Conservation (phyloP, 2,888 invertebrate species). For the Beris chalybata region DNA sequence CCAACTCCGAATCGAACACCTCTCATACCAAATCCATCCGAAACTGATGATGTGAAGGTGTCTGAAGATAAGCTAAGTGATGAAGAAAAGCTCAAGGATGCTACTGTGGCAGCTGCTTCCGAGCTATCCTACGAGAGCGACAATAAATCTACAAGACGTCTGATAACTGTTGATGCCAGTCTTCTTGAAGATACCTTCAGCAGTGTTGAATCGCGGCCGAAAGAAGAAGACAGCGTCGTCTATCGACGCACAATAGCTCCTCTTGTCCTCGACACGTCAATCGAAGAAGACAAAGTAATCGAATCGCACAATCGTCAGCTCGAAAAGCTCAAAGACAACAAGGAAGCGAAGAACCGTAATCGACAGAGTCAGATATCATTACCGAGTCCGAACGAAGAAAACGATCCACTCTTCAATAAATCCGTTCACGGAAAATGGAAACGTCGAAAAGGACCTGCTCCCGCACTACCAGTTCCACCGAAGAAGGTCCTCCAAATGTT, state of each 20-base stretch:
- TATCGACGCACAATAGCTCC: constrained; percentile 49
- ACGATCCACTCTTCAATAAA: constrained; percentile 59
- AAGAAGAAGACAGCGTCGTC: constrained; percentile 46
- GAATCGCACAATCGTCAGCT: constrained; percentile 51
- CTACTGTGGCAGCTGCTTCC: not conserved
- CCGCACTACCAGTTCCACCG: constrained; percentile 73
- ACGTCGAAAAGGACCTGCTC: constrained; percentile 79
- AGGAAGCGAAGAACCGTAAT: constrained; percentile 64
- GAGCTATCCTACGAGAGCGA: not conserved
- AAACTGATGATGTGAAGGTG: constrained; percentile 37
- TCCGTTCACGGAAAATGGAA: constrained; percentile 71
- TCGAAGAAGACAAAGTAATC: constrained; percentile 41
- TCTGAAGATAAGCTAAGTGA: constrained; percentile 48
- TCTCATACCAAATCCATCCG: not conserved
- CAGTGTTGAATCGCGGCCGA: constrained; percentile 24
- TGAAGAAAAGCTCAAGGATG: constrained; percentile 23
- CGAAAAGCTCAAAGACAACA: constrained; percentile 62
- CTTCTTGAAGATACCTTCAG: constrained; percentile 42
- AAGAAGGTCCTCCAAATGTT: constrained; percentile 64
- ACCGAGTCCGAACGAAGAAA: constrained; percentile 45
- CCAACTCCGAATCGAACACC: not conserved
- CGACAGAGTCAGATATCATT: constrained; percentile 54
- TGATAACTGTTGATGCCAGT: constrained; percentile 47
- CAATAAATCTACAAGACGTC: constrained; percentile 41
- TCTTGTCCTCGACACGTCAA: constrained; percentile 44